Evolutionary conservation across 2,113 vertebrate genomes (phyloP).

Genomic region (Orthonyx spaldingii): DNA sequence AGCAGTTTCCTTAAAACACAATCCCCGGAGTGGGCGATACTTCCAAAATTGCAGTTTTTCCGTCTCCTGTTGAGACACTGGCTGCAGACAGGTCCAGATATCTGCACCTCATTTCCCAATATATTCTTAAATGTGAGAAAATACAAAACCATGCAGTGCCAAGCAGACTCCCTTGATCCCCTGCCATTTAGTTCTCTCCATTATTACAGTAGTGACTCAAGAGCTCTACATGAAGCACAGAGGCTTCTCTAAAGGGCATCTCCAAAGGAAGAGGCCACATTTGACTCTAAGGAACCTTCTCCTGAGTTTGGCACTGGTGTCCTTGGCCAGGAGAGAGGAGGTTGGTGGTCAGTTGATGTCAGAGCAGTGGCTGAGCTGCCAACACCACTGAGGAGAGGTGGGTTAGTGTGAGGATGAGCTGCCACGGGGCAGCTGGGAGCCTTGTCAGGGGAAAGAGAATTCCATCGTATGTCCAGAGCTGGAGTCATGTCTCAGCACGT

Average conservation of each 20-base stretch:
- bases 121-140: not conserved
- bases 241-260: not conserved
- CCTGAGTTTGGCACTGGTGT: not conserved
- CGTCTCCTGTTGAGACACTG: rapidly evolving
- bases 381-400: not conserved
- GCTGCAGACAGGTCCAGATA: not conserved
- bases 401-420: not conserved
- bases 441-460: not conserved
- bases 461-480: rapidly evolving
- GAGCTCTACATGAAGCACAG: not conserved
- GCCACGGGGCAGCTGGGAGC: not conserved
- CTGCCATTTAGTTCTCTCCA: not conserved
- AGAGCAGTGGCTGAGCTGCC: not conserved
- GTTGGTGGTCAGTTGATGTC: rapidly evolving
- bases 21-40: rapidly evolving
- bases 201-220: not conserved
- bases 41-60: not conserved
- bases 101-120: constrained; percentile 4
- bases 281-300: not conserved
- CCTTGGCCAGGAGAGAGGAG: not conserved
- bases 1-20: not conserved
- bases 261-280: not conserved
- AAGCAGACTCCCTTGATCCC: not conserved
- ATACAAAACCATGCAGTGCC: not conserved
- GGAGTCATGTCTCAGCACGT: not conserved